phyloP scores from a whole-genome alignment of 2,113 vertebrate species.

The Bungarus multicinctus region DNA sequence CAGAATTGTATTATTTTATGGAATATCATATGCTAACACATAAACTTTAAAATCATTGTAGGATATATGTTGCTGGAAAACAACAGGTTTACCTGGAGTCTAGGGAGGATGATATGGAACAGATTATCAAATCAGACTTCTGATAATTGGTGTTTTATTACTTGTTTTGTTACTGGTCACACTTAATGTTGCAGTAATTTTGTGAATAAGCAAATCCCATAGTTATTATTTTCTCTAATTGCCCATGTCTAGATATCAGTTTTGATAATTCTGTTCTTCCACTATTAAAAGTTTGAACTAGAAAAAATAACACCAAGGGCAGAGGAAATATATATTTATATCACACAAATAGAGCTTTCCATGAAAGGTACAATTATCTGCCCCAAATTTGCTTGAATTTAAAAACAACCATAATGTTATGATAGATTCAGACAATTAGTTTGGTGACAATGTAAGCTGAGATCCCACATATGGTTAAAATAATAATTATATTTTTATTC shows the following conservation, averaged over 20 bases:
- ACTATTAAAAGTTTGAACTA: conserved; percentile 9
- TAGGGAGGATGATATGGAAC: background rate
- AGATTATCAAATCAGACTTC: background rate
- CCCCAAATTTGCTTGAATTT: background rate
- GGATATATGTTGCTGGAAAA: background rate
- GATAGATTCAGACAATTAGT: background rate
- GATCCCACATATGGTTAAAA: background rate
- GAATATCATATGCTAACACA: background rate
- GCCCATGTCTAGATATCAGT: background rate
- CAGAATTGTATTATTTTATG: background rate
- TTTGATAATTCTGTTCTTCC: background rate
- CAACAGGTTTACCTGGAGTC: background rate
- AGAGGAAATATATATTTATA: background rate
- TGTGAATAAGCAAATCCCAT: background rate
- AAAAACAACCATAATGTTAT: background rate
- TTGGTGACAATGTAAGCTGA: background rate
- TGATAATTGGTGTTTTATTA: background rate
- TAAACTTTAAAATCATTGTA: background rate
- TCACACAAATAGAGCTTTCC: background rate
- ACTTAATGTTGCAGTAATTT: background rate
- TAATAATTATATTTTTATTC: background rate
- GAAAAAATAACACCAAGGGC: conserved; percentile 13
- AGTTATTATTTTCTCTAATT: background rate
- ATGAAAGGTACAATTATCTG: background rate
- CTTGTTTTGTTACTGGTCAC: background rate